phyloP scores from a whole-genome alignment of 2,113 vertebrate species.

The Hiodon tergisus region DNA sequence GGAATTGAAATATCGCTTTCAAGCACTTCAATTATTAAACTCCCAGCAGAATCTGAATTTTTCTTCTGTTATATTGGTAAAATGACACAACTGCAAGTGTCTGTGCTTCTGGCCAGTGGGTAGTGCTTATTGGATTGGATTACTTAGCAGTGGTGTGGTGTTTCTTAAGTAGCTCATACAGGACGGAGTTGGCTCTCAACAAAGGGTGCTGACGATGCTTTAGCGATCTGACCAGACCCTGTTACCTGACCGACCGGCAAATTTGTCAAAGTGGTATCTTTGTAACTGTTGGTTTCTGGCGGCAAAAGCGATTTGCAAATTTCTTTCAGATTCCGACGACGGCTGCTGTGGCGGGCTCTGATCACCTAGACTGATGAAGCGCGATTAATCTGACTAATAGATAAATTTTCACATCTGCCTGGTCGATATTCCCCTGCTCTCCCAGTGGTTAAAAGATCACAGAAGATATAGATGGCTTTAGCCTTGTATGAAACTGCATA shows the following conservation, averaged over 20 bases:
- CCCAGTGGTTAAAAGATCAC: neutral
- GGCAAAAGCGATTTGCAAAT: conserved; percentile 5
- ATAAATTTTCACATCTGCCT: conserved; percentile 50
- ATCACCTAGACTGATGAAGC: conserved; percentile 63
- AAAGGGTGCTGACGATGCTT: conserved; percentile 18
- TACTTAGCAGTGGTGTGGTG: conserved; percentile 35
- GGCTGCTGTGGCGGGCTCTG: conserved; percentile 47
- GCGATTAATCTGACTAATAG: conserved; percentile 53
- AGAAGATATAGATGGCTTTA: neutral
- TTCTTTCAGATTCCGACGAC: conserved; percentile 46
- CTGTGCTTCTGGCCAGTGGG: conserved; percentile 28
- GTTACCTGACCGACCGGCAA: conserved; percentile 24
- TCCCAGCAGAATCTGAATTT: no score
- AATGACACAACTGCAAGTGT: neutral
- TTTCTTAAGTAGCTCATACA: conserved; percentile 42
- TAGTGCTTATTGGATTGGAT: conserved; percentile 48
- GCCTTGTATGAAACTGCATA: no score
- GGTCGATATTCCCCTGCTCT: neutral
- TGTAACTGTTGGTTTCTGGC: neutral
- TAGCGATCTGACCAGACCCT: conserved; percentile 9
- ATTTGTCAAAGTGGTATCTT: conserved; percentile 13
- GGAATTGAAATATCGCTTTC: no score
- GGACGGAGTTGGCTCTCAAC: conserved; percentile 19
- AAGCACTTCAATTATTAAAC: no score
- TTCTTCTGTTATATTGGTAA: no score